Percentiles rank a stretch among this genome's conserved stretches.
These are phyloP conservation scores for Cryptocheilus praepositus DNA, from an alignment of 2,888 invertebrate genomes.

Conservation along the genomic window DNA sequence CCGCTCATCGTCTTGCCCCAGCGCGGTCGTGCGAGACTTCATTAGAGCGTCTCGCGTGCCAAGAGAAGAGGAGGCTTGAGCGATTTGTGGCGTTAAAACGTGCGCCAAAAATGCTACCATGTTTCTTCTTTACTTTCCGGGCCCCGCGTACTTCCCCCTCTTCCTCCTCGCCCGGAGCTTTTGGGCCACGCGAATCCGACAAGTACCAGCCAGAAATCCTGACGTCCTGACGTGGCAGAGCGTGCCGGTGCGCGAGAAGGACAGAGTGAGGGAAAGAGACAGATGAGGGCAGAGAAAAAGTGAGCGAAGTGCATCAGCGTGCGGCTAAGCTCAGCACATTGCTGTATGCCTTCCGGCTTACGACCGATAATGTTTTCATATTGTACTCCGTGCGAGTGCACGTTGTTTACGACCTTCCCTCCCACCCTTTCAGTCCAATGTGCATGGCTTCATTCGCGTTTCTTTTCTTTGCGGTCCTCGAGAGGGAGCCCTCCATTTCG, in stretches of 20 bases:
- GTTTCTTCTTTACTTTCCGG: constrained; percentile 35
- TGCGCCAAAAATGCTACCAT: background rate
- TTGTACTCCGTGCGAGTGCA: constrained; percentile 53
- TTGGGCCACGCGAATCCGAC: constrained; percentile 47
- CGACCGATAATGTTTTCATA: constrained; percentile 73
- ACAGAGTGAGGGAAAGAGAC: background rate
- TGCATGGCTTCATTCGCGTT: background rate
- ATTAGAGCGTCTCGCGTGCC: constrained; percentile 1
- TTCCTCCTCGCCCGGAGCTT: constrained; percentile 33
- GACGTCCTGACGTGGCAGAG: constrained; percentile 71
- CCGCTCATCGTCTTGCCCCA: background rate
- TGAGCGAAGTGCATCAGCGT: constrained; percentile 8
- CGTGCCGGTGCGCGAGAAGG: constrained; percentile 1
- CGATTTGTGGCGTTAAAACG: constrained; percentile 3
- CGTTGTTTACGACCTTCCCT: constrained; percentile 45
- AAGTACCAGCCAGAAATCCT: constrained; percentile 59
- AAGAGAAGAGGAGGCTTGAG: background rate
- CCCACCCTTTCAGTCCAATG: constrained; percentile 16
- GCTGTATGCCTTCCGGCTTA: constrained; percentile 72
- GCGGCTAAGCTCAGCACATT: constrained; percentile 73
- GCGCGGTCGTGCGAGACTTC: background rate
- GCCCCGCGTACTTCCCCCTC: constrained; percentile 37
- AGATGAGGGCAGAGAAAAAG: background rate
- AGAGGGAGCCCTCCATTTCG: too few species aligned
- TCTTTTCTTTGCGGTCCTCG: too few species aligned